Evolutionary conservation across 2,888 invertebrate genomes (phyloP), one percentile per base, ranked within the genome.

Genomic region (Entomobrya proxima): DNA sequence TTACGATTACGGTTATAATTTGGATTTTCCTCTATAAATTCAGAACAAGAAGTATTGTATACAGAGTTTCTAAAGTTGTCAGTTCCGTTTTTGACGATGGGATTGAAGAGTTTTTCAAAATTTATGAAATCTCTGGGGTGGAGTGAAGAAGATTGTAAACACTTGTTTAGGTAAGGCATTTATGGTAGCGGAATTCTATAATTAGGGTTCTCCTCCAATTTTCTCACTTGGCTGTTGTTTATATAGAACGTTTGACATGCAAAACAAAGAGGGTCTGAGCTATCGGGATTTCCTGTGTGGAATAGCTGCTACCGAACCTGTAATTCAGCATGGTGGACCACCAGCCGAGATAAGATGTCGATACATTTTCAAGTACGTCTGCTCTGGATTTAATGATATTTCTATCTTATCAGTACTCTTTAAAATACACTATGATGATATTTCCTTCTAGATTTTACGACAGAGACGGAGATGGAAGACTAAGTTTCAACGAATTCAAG

Each of bases 341-440:
- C 92, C 94, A 0, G 95, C 95, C 0, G 95, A 95, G 91, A 93
- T 95, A 88, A 92, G 95, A 44, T 95, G 95, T 91, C 92, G 94
- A 90, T 95, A 95, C 90, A 95, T 95, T 87, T 95, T 95, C 91
- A 93, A 94, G 92, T 94, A 91, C 89, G 92, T n/a, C n/a, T n/a
- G n/a, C n/a, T n/a, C n/a, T n/a, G 91, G 89, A 91, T 37, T 32
- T 32, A 24, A 27, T 47, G 18, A n/a, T 64, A 67, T 18, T 44
- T 35, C 35, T 37, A 91, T 15, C 6, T 55, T 6, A n/a, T 18
- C 13, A 55, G n/a, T 55, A 55, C 7, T n/a, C 15, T 55, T 55
- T n/a, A 6, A 7, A 55, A n/a, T n/a, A n/a, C n/a, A n/a, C n/a
- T 32, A 9, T 15, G 9, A 6, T 1, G 1, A n/a, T 61, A 15